A percentile compares a stretch with the other conserved stretches of the same genome.
phyloP scores from a whole-genome alignment of 1,140 invertebrate genomes.

The Caenorhabditis remanei region DNA sequence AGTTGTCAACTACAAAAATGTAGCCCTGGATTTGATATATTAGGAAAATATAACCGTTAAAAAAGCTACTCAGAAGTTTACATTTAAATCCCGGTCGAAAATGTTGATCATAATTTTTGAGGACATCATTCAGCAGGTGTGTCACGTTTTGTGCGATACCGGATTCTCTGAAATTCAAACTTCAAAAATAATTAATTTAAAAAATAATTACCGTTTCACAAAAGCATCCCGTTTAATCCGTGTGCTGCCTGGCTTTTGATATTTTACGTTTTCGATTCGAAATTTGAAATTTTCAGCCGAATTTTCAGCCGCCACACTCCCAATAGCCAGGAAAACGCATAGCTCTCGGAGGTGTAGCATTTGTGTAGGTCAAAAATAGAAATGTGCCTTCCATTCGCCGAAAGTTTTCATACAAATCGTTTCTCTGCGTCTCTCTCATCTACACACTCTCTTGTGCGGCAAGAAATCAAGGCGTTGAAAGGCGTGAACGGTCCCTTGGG shows the following conservation, averaged over 20 bases:
- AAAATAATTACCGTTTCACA: not conserved
- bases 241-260: not conserved
- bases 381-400: too few species aligned
- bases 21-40: too few species aligned
- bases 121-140: slow-evolving; percentile 47
- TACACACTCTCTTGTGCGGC: not conserved
- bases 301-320: too few species aligned
- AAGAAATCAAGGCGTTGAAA: slow-evolving; percentile 53
- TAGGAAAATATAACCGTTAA: too few species aligned
- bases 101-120: slow-evolving; percentile 55
- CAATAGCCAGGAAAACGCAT: too few species aligned
- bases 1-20: too few species aligned
- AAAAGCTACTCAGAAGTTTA: not conserved
- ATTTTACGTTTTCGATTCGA: slow-evolving; percentile 42
- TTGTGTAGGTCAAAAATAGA: slow-evolving; percentile 20
- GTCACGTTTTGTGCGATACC: slow-evolving; percentile 51
- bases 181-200: not conserved
- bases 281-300: not conserved
- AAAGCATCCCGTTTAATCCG: not conserved
- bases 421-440: slow-evolving; percentile 21
- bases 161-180: not conserved
- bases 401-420: slow-evolving; percentile 38
- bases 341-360: not conserved
- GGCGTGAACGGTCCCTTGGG: slow-evolving; percentile 24
- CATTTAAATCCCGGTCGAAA: slow-evolving; percentile 58